These are phyloP conservation scores for Lochmaea capreae DNA, from an alignment of 2,888 invertebrate species.

Conservation along the genomic window DNA sequence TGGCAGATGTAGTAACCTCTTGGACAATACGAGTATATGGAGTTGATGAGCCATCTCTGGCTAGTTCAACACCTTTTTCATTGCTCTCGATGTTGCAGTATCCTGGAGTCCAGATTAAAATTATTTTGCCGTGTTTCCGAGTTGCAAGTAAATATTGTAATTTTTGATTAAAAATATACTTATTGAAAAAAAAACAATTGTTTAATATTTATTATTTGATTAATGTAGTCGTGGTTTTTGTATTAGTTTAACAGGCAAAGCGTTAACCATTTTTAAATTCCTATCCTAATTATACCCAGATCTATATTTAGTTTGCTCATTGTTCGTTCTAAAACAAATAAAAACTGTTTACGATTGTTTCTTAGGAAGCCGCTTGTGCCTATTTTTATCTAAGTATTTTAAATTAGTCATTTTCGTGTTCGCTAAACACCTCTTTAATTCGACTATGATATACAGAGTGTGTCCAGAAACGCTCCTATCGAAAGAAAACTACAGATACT, in stretches of 20 bases:
- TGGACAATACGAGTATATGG: too few species aligned
- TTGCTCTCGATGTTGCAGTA: too few species aligned
- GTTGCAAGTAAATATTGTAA: too few species aligned
- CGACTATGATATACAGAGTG: not conserved
- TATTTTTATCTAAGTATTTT: constrained; percentile 22
- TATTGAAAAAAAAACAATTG: too few species aligned
- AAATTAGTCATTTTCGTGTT: constrained; percentile 8
- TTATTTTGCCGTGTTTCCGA: too few species aligned
- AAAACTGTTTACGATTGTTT: constrained; percentile 30
- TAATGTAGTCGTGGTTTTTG: not conserved
- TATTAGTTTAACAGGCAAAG: not conserved
- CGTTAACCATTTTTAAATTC: not conserved
- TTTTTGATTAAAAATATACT: too few species aligned
- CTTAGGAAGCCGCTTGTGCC: constrained; percentile 4
- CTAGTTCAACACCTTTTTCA: too few species aligned
- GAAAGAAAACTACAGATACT: too few species aligned
- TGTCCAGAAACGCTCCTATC: not conserved
- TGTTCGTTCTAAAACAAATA: constrained; percentile 28
- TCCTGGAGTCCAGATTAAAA: too few species aligned
- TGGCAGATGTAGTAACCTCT: too few species aligned
- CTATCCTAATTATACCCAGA: constrained; percentile 21
- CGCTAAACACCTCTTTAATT: constrained; percentile 9
- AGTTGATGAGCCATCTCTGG: too few species aligned
- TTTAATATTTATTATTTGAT: too few species aligned
- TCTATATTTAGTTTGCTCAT: constrained; percentile 32